Base-by-base conservation (phyloP, 2,888 invertebrate genomes). In the Zaprionus obscuricornis region DNA sequence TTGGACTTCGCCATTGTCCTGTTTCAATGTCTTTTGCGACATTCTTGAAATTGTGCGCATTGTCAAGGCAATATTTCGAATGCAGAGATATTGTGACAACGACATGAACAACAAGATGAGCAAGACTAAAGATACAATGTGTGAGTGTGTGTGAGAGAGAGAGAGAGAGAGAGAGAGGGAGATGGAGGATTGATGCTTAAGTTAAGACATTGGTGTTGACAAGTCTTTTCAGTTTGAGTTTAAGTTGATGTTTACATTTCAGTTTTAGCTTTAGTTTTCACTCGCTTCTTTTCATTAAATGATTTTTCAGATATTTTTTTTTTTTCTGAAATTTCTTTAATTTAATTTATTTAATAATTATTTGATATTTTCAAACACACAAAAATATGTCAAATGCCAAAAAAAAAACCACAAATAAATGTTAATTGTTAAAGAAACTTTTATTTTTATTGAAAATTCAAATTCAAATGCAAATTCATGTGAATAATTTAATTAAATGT, bases 131-230 rank as follows among this genome's bases (percentile, higher is more conserved):
- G n/a, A n/a, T n/a, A n/a, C n/a, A n/a, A n/a, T n/a, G n/a, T n/a
- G n/a, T n/a, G n/a, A n/a, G n/a, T n/a, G n/a, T n/a, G n/a, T n/a
- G n/a, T n/a, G n/a, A n/a, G n/a, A n/a, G 13, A 33, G 18, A 8
- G 24, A 2, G 20, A 5, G 5, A 24, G 36, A 50, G 8, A 16
- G 10, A 22, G 43, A 14, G 18, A 33, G 20, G 8, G 13, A 1
- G n/a, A n/a, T 20, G 29, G 36, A 50, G 36, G 36, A 26, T 47
- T 22, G 57, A 40, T 34, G 64, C 47, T 60, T 40, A 43, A 85
- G 83, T 82, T 83, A 67, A 82, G 85, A 82, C 83, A 85, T 82
- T 85, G 70, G 58, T 67, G 73, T 85, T 79, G 85, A 82, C 83
- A 82, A 85, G 82, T 72, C 66, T 75, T 51, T 69, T 69, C 57